Evolutionary conservation across 1,140 invertebrate genomes (phyloP).

Genomic region (Lasioglossum baleicum): DNA sequence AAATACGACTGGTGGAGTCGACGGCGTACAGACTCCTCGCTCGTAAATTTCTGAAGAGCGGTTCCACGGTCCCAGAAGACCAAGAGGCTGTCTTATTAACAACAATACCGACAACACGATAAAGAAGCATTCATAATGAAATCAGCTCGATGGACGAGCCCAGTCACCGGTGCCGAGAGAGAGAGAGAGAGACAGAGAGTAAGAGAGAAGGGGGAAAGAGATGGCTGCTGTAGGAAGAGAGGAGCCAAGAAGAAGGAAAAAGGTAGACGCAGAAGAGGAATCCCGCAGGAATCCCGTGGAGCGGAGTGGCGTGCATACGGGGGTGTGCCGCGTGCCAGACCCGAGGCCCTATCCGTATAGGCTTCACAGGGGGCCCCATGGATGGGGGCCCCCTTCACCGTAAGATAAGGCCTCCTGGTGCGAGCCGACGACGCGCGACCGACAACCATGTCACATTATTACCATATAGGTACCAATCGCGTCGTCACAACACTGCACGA

Average conservation of each 20-base stretch:
- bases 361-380: constrained; percentile 60
- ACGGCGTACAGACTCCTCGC: constrained; percentile 23
- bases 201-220: background rate
- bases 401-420: constrained; percentile 73
- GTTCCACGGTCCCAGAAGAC: background rate
- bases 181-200: background rate
- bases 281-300: constrained; percentile 57
- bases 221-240: background rate
- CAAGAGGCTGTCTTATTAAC: constrained; percentile 34
- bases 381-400: constrained; percentile 57
- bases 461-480: constrained; percentile 72
- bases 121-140: constrained; percentile 50
- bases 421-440: constrained; percentile 74
- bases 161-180: background rate
- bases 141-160: constrained; percentile 44
- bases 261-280: constrained; percentile 24
- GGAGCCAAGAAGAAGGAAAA: background rate
- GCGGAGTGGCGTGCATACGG: constrained; percentile 55
- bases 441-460: constrained; percentile 77
- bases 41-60: constrained; percentile 15
- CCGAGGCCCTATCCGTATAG: constrained; percentile 65
- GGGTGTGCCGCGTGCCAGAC: constrained; percentile 76
- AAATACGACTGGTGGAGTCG: background rate
- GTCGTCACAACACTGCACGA: constrained; percentile 70
- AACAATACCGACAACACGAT: constrained; percentile 49